Conservation (phyloP, 2,113 vertebrate species). For the Albula goreensis region DNA sequence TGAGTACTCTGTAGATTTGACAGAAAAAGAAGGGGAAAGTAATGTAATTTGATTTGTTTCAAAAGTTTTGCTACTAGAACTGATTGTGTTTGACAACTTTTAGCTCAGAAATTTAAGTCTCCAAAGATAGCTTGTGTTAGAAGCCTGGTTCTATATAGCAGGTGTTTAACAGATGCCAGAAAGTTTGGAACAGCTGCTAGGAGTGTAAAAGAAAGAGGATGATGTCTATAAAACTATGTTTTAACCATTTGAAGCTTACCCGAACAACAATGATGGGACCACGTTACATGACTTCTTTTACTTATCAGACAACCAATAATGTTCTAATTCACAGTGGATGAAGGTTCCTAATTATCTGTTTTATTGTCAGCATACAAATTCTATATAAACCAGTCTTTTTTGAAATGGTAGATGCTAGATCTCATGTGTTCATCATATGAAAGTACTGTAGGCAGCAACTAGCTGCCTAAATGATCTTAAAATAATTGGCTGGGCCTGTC, state of each 20-base stretch:
- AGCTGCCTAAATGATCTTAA: too few species aligned
- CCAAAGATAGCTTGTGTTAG: background rate
- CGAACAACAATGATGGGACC: background rate
- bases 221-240: background rate
- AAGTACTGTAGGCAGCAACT: too few species aligned
- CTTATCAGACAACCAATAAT: too few species aligned
- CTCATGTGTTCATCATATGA: too few species aligned
- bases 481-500: too few species aligned
- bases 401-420: too few species aligned
- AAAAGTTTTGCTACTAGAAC: constrained; percentile 9
- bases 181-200: background rate
- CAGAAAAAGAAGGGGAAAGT: constrained; percentile 7
- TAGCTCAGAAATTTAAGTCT: background rate
- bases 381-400: too few species aligned
- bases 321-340: too few species aligned
- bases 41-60: constrained; percentile 6
- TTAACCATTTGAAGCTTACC: background rate
- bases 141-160: background rate
- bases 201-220: background rate
- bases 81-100: constrained; percentile 14
- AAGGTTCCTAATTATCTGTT: too few species aligned
- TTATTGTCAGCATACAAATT: too few species aligned
- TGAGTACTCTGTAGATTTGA: background rate
- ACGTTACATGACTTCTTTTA: too few species aligned
- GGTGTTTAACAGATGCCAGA: background rate